These are phyloP conservation scores for Scophthalmus maximus DNA, from an alignment of 2,113 vertebrate genomes.

Conservation along the genomic window DNA sequence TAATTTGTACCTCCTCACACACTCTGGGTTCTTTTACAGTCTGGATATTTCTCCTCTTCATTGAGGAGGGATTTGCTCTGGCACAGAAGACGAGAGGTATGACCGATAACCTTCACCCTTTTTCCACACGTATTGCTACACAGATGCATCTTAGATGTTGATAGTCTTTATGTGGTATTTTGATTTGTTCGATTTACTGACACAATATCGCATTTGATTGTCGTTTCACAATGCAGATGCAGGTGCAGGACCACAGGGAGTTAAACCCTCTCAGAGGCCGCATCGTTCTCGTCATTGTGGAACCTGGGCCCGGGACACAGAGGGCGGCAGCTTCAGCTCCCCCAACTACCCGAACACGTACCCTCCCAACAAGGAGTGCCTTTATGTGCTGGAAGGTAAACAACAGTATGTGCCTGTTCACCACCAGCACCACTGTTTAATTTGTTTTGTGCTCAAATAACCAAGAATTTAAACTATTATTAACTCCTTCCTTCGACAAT, in stretches of 20 bases:
- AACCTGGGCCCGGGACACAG: constrained; percentile 89
- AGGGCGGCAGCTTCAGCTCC: constrained; percentile 95
- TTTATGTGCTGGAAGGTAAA: constrained; percentile 97
- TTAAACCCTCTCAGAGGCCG: constrained; percentile 73
- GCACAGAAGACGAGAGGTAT: constrained; percentile 93
- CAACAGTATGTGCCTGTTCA: background rate
- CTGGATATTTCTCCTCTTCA: constrained; percentile 89
- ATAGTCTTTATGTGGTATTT: background rate
- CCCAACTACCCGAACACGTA: constrained; percentile 94
- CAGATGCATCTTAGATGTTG: background rate
- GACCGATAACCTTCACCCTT: constrained; percentile 1
- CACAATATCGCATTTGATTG: background rate
- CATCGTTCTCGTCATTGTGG: constrained; percentile 87
- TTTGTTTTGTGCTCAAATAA: too few relatives aligned
- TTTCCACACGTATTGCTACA: too few relatives aligned
- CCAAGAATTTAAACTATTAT: too few relatives aligned
- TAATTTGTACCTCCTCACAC: constrained; percentile 12
- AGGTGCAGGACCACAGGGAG: constrained; percentile 84
- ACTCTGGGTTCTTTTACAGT: constrained; percentile 78
- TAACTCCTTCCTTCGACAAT: background rate
- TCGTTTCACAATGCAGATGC: constrained; percentile 44
- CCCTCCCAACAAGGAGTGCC: constrained; percentile 95
- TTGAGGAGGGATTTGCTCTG: constrained; percentile 90
- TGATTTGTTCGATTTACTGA: background rate
- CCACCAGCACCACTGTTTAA: too few relatives aligned